Evolutionary conservation across 2,113 vertebrate species (phyloP).

Genomic region (Mesembrinibis cayennensis): DNA sequence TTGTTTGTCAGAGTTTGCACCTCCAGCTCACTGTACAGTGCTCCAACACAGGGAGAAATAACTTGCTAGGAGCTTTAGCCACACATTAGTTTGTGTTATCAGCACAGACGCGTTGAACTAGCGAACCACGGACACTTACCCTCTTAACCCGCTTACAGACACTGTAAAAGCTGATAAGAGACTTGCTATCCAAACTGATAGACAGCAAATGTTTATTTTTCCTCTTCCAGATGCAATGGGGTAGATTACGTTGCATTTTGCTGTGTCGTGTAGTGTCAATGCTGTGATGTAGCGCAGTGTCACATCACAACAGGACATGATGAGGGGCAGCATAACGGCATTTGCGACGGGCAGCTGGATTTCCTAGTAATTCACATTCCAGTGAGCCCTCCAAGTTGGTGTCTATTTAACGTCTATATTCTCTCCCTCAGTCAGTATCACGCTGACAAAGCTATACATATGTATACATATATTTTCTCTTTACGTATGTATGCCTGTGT

Average conservation of each 20-base stretch:
- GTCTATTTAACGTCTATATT: neutral
- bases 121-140: neutral
- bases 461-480: neutral
- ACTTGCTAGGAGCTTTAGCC: neutral
- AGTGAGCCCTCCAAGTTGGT: neutral
- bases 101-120: neutral
- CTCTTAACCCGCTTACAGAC: neutral
- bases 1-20: neutral
- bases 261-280: neutral
- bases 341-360: neutral
- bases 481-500: neutral
- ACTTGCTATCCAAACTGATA: constrained; percentile 24
- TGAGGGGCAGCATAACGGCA: neutral
- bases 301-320: neutral
- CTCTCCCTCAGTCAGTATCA: neutral
- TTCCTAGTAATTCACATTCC: neutral
- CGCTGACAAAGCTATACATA: neutral
- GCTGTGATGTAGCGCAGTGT: neutral
- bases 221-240: neutral
- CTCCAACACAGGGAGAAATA: neutral
- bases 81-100: neutral
- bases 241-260: neutral
- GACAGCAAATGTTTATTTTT: constrained; percentile 38
- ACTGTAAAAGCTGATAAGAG: constrained; percentile 1
- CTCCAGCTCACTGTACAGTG: neutral